Conservation (phyloP, 2,113 vertebrate species). For the Oreotragus oreotragus region DNA sequence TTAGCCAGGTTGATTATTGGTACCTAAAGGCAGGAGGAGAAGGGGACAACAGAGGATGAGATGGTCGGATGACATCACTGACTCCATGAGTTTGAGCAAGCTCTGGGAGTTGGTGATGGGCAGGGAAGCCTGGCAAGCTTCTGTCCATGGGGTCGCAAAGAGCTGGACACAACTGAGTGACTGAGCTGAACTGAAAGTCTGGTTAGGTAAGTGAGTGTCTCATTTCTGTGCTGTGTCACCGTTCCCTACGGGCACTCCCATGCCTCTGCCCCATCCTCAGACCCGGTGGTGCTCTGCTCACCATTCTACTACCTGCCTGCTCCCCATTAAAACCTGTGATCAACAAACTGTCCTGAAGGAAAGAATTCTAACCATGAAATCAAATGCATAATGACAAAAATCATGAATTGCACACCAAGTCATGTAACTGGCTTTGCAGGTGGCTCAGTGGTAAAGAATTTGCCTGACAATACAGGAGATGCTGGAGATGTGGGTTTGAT, state of each 20-base stretch:
- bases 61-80: rapidly evolving
- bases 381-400: neutral
- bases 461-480: neutral
- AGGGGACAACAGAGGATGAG: neutral
- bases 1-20: neutral
- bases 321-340: neutral
- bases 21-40: neutral
- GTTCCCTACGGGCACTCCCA: too few relatives aligned
- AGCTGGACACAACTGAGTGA: neutral
- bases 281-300: neutral
- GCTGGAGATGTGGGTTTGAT: neutral
- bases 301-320: too few relatives aligned
- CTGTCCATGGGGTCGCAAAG: neutral
- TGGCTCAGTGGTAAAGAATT: neutral
- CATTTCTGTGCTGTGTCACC: neutral
- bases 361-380: neutral
- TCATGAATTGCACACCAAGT: neutral
- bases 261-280: neutral
- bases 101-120: neutral
- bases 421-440: neutral
- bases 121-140: neutral
- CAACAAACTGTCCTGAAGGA: neutral
- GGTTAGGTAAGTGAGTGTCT: neutral
- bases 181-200: neutral
- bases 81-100: neutral